Evolutionary conservation across 1,140 invertebrate species (phyloP), one percentile per base, ranked within the genome.

Genomic region (Achroia grisella): DNA sequence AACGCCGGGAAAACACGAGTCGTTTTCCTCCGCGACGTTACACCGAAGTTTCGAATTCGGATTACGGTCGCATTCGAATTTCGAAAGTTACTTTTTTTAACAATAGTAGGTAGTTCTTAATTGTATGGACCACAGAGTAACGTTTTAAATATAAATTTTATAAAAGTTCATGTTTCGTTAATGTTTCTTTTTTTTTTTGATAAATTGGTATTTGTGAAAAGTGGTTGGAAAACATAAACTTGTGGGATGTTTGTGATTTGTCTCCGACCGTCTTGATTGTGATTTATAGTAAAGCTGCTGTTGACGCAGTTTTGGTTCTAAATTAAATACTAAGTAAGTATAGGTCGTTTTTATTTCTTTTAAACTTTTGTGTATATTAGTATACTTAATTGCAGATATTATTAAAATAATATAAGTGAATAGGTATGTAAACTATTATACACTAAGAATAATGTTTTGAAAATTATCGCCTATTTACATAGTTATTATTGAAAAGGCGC

Each of bases 1-100:
- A 73, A 75, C 73, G 75, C 71, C 77, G 80, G 77, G 80, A 81
- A 81, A 84, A 77, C 72, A 80, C 67, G 68, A 73, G 62, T 62
- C 69, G 72, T 78, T 81, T 81, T 80, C 73, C 77, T 63, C 62
- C 74, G 74, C 68, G 72, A 44, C 51, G 53, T 53, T 62, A 54
- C 56, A 49, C 55, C 63, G 59, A 76, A 74, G 65, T 73, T 75
- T 48, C 62, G 62, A 36, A 61, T 49, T 57, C 57, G 57, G 56
- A 54, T 57, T 48, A 45, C 48, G 52, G 17, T 23, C 6, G 35
- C 35, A 37, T 56, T 66, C 56, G 53, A 62, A 61, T 65, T 68
- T 60, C 44, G 39, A 61, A 57, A 50, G 39, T 50, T 59, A 35
- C 17, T 23, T 23, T 23, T 23, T 23, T 23, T 23, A 23, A 3